Conservation (phyloP, 2,113 vertebrate species). For the Trichechus manatus region DNA sequence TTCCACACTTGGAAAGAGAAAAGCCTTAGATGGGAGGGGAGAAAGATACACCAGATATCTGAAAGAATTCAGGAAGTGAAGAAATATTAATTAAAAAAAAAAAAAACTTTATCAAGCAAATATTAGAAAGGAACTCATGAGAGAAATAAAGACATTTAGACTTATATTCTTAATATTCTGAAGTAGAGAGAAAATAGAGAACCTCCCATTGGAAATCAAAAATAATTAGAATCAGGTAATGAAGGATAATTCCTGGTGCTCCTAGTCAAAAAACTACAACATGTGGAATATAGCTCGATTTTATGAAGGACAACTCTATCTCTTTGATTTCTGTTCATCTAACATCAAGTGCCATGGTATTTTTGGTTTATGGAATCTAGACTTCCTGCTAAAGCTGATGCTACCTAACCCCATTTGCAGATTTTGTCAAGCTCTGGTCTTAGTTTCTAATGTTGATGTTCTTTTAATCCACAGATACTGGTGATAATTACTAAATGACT, state of each 20-base stretch:
- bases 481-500: not conserved
- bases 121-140: not conserved
- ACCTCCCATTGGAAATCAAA: not conserved
- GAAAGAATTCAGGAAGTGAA: not conserved
- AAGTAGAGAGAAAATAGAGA: not conserved
- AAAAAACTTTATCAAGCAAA: not conserved
- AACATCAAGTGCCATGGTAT: not conserved
- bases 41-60: not conserved
- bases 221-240: not conserved
- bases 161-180: not conserved
- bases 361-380: not conserved
- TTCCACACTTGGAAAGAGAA: not conserved
- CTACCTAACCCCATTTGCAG: not conserved
- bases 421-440: not conserved
- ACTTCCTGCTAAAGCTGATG: not conserved
- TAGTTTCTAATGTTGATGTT: not conserved
- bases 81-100: not conserved
- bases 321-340: not conserved
- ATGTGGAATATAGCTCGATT: not conserved
- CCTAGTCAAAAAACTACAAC: not conserved
- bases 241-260: not conserved
- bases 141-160: not conserved
- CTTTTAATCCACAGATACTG: not conserved
- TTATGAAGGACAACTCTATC: not conserved
- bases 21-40: accelerated